Percentiles rank a stretch among this genome's conserved stretches.
Conservation (phyloP, 2,888 invertebrate genomes). For the Branchellion lobata region DNA sequence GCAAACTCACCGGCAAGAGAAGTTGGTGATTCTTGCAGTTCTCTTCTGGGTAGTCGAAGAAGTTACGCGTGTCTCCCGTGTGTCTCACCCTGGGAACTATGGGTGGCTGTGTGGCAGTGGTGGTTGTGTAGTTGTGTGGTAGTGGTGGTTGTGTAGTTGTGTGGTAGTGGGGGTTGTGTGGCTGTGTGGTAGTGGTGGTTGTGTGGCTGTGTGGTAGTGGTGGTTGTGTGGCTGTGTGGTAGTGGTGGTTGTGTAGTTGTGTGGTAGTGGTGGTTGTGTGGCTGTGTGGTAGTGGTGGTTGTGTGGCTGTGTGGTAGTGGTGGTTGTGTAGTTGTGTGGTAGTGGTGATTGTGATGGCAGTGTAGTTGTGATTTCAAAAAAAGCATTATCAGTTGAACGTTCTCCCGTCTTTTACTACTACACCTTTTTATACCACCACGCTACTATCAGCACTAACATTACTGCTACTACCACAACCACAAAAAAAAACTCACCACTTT, state of each 20-base stretch:
- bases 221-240: background rate
- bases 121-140: background rate
- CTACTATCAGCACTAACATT: too few relatives aligned
- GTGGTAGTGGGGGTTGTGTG: background rate
- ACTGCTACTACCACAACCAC: too few relatives aligned
- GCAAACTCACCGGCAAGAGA: conserved; percentile 11
- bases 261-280: background rate
- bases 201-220: background rate
- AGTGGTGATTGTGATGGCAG: background rate
- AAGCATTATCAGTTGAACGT: too few relatives aligned
- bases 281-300: too few relatives aligned
- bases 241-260: background rate
- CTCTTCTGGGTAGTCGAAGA: conserved; percentile 51
- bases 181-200: background rate
- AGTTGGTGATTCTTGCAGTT: conserved; percentile 45
- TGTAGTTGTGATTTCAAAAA: too few relatives aligned
- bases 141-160: conserved; percentile 1
- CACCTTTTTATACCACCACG: too few relatives aligned
- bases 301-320: too few relatives aligned
- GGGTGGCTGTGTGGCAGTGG: conserved; percentile 50
- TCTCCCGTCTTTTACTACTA: too few relatives aligned
- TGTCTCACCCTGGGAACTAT: conserved; percentile 50
- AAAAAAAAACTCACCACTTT: too few relatives aligned
- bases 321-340: too few relatives aligned
- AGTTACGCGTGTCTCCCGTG: conserved; percentile 51